These are phyloP conservation scores for Drosophila sucinea DNA, from an alignment of 1,140 invertebrate genomes.

Conservation along the genomic window DNA sequence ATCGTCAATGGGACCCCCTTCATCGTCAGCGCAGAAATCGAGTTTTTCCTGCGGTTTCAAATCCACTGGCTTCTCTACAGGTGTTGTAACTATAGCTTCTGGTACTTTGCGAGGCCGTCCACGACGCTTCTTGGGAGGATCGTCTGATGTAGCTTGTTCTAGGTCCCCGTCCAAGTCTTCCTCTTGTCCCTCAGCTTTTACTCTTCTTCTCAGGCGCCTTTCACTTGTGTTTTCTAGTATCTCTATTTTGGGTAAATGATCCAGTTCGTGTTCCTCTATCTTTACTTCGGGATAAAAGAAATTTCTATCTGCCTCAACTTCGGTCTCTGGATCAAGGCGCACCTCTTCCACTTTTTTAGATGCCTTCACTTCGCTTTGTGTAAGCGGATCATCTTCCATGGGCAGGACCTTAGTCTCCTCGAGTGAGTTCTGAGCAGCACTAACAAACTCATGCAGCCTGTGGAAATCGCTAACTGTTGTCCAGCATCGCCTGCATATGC, in stretches of 20 bases:
- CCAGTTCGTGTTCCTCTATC: constrained; percentile 75
- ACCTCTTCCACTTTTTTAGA: not conserved
- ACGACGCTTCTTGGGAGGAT: constrained; percentile 50
- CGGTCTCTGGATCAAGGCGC: constrained; percentile 15
- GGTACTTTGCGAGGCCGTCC: constrained; percentile 57
- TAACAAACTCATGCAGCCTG: constrained; percentile 67
- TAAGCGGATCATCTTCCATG: constrained; percentile 67
- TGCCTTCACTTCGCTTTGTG: constrained; percentile 41
- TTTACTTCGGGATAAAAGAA: constrained; percentile 75
- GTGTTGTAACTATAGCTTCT: not conserved
- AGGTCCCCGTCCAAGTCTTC: not conserved
- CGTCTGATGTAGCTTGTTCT: not conserved
- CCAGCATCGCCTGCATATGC: constrained; percentile 69
- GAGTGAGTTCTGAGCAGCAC: constrained; percentile 61
- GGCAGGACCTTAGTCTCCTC: constrained; percentile 52
- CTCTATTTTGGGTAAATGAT: constrained; percentile 74
- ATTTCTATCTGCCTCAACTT: constrained; percentile 28
- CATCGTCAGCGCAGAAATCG: constrained; percentile 21
- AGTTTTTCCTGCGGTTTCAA: constrained; percentile 37
- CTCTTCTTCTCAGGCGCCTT: constrained; percentile 51
- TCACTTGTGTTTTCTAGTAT: constrained; percentile 55
- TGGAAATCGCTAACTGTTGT: constrained; percentile 67
- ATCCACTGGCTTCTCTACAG: constrained; percentile 25
- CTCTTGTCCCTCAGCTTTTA: constrained; percentile 46
- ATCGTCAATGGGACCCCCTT: not conserved